Percentiles rank a stretch among this genome's conserved stretches.
These are phyloP conservation scores for Rhabdornis inornatus DNA, from an alignment of 2,113 vertebrate species.

Conservation along the genomic window DNA sequence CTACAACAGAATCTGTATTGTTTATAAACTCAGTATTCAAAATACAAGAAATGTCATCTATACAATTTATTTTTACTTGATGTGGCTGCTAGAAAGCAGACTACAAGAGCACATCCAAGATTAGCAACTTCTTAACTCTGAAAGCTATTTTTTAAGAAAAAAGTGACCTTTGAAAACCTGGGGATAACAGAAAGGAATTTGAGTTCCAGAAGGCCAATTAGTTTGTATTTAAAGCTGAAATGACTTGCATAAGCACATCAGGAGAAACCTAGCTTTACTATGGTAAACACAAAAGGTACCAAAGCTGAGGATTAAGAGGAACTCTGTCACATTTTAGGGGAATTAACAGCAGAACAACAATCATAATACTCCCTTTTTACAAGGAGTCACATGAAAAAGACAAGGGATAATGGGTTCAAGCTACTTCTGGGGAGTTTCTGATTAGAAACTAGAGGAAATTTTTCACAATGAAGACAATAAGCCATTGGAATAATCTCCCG, in stretches of 20 bases:
- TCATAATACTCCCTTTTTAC: background rate
- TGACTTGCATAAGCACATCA: background rate
- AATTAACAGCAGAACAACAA: background rate
- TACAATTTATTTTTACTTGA: background rate
- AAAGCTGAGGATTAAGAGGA: background rate
- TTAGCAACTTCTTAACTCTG: background rate
- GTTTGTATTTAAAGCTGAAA: slow-evolving; percentile 2
- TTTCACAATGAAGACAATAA: background rate
- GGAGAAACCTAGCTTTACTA: background rate
- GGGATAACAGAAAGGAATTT: background rate
- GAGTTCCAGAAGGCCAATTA: background rate
- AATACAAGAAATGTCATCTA: background rate
- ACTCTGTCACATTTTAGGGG: background rate
- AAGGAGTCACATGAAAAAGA: background rate
- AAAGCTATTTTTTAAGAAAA: background rate
- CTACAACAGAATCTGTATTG: background rate
- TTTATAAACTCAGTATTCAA: background rate
- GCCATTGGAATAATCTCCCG: background rate
- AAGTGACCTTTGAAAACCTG: background rate
- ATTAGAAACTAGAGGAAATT: background rate
- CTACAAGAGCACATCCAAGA: background rate
- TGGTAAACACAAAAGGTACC: background rate
- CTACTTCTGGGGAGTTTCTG: background rate
- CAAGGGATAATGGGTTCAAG: background rate
- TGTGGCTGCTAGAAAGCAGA: background rate